These are phyloP conservation scores for Hermodice carunculata DNA, from an alignment of 2,888 invertebrate genomes.

Conservation along the genomic window DNA sequence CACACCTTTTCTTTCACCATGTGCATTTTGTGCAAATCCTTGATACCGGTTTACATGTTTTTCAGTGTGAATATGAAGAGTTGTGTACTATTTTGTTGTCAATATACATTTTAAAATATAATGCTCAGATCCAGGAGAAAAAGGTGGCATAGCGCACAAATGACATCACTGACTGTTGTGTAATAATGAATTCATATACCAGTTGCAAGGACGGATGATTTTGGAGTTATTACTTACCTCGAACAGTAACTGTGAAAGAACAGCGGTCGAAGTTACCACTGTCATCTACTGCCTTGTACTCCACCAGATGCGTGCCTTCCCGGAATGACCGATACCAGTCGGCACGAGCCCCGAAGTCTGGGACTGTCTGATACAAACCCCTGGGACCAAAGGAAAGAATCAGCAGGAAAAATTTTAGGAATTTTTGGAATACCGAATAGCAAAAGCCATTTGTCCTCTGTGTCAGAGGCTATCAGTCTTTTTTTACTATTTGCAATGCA, in stretches of 20 bases:
- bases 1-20: too few relatives aligned
- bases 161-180: background rate
- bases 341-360: conserved; percentile 31
- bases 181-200: background rate
- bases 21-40: too few relatives aligned
- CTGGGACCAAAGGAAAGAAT: conserved; percentile 17
- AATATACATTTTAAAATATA: too few relatives aligned
- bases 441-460: too few relatives aligned
- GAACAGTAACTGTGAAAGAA: conserved; percentile 35
- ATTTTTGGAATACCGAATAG: too few relatives aligned
- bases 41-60: too few relatives aligned
- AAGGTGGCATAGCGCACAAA: too few relatives aligned
- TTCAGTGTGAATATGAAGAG: too few relatives aligned
- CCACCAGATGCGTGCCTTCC: conserved; percentile 34
- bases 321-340: conserved; percentile 22
- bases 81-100: too few relatives aligned
- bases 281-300: conserved; percentile 40
- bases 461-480: too few relatives aligned
- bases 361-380: conserved; percentile 39
- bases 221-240: conserved; percentile 22
- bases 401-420: background rate
- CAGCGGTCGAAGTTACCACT: conserved; percentile 30
- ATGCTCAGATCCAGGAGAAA: too few relatives aligned
- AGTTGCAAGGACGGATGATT: background rate
- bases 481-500: too few relatives aligned